These are phyloP conservation scores for Carapus acus DNA, from an alignment of 2,797 vertebrate species.

Conservation along the genomic window DNA sequence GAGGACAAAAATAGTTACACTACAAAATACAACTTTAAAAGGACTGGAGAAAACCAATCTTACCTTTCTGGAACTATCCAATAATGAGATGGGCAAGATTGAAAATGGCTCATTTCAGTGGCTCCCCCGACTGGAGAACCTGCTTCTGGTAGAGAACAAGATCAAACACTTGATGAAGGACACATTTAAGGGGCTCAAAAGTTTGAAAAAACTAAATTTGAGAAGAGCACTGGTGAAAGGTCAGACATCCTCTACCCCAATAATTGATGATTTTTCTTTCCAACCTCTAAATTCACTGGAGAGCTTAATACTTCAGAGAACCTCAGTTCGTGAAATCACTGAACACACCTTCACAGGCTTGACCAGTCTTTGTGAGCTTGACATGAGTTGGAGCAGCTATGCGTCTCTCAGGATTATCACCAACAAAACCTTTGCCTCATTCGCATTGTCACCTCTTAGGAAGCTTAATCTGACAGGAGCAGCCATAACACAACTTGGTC, in stretches of 20 bases:
- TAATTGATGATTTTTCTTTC: conserved; percentile 83
- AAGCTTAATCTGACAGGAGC: conserved; percentile 80
- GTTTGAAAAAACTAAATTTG: conserved; percentile 76
- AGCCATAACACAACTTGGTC: conserved; percentile 67
- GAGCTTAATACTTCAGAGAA: conserved; percentile 75
- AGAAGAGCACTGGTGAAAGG: conserved; percentile 66
- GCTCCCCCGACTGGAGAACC: conserved; percentile 72
- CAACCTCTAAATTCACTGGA: conserved; percentile 73
- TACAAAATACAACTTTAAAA: conserved; percentile 70
- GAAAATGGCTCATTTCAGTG: conserved; percentile 76
- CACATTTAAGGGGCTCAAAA: conserved; percentile 79
- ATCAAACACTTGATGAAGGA: conserved; percentile 66
- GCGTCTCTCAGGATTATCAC: conserved; percentile 70
- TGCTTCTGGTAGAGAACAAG: conserved; percentile 76
- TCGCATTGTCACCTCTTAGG: conserved; percentile 76
- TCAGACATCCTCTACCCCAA: conserved; percentile 39
- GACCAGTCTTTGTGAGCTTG: conserved; percentile 74
- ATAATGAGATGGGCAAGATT: conserved; percentile 71
- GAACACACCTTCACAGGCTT: conserved; percentile 80
- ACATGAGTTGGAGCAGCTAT: conserved; percentile 72
- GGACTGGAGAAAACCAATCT: conserved; percentile 78
- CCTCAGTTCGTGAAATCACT: conserved; percentile 64
- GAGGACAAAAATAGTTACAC: conserved; percentile 59
- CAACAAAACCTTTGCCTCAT: conserved; percentile 78
- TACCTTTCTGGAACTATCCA: conserved; percentile 78